Conservation (phyloP, 1,140 invertebrate genomes). For the Neodiprion pinetum region DNA sequence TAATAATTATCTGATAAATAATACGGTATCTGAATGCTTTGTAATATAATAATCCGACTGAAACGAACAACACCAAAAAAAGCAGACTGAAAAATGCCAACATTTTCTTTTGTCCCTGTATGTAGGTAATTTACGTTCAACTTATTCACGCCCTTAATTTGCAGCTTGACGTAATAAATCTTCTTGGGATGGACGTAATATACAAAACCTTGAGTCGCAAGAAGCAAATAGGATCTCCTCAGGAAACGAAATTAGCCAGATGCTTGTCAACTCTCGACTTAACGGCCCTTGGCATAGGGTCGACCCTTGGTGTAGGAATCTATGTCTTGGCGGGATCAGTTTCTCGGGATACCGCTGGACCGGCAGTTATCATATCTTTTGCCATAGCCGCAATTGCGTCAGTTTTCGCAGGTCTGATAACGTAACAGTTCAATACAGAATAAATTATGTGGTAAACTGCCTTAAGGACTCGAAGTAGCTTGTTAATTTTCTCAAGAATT, state of each 20-base stretch:
- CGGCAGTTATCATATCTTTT: slow-evolving; percentile 84
- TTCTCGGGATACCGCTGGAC: slow-evolving; percentile 80
- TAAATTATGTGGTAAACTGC: no score
- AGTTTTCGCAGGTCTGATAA: slow-evolving; percentile 76
- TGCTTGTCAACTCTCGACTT: slow-evolving; percentile 79
- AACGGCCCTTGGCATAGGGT: slow-evolving; percentile 82
- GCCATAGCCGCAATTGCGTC: slow-evolving; percentile 85
- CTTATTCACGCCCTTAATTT: background rate
- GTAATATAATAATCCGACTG: no score
- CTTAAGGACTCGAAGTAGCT: background rate
- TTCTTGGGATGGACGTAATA: slow-evolving; percentile 12
- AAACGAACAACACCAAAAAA: background rate
- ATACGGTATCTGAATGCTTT: no score
- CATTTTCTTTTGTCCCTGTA: background rate
- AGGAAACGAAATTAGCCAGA: slow-evolving; percentile 66
- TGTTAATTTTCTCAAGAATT: background rate
- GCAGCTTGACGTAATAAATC: background rate
- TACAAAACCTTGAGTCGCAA: slow-evolving; percentile 41
- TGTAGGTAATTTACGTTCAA: no score
- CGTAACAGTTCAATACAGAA: background rate
- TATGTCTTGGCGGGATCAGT: slow-evolving; percentile 89
- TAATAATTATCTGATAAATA: background rate
- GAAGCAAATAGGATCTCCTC: slow-evolving; percentile 30
- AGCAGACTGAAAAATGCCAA: background rate
- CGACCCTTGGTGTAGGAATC: slow-evolving; percentile 86